Conservation (phyloP, 1,140 invertebrate genomes). For the Brachionus sp. region DNA sequence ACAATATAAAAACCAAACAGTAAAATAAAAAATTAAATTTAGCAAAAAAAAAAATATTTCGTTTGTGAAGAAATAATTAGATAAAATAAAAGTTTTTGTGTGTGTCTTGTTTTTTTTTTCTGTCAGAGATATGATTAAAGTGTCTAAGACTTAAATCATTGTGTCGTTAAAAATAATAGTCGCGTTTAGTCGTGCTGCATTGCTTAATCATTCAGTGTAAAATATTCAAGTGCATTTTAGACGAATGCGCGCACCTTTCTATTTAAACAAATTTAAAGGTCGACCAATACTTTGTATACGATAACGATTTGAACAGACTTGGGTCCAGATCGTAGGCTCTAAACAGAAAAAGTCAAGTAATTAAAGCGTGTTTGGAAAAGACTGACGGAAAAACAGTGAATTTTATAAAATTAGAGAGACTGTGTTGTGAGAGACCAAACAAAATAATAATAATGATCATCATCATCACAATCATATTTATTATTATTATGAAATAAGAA, state of each 20-base stretch:
- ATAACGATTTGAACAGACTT: neutral
- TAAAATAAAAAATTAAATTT: neutral
- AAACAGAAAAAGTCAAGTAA: neutral
- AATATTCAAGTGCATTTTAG: neutral
- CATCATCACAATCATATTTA: neutral
- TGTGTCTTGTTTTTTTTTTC: neutral
- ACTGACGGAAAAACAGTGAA: neutral
- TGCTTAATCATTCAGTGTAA: neutral
- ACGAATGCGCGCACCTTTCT: neutral
- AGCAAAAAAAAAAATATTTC: neutral
- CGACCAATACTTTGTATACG: neutral
- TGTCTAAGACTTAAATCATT: neutral
- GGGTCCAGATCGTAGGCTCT: neutral
- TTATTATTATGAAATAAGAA: neutral
- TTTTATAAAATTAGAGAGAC: neutral
- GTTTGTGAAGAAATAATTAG: neutral
- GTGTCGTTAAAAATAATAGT: neutral
- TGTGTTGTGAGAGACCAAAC: neutral
- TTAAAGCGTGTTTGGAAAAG: neutral
- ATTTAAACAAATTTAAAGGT: neutral
- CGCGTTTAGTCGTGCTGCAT: neutral
- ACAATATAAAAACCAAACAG: slow-evolving; percentile 3
- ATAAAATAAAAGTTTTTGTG: neutral
- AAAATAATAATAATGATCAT: neutral
- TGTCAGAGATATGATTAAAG: neutral